Evolutionary conservation across 2,888 invertebrate genomes (phyloP), one percentile per base, ranked within the genome.

Genomic region (Koerneria pararmatus): DNA sequence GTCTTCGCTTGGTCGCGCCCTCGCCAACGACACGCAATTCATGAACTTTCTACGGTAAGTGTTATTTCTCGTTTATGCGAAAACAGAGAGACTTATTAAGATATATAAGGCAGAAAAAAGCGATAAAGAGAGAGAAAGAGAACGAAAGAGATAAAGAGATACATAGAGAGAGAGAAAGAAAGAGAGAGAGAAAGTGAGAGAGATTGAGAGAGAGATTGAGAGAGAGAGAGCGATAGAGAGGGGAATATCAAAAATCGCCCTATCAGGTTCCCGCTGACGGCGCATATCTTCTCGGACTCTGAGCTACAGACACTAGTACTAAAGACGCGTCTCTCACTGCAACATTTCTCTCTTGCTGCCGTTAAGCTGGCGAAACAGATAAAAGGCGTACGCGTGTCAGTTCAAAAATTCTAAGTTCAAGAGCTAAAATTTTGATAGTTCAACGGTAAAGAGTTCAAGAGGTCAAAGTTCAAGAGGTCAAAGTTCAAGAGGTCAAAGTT

Each of bases 301-400:
- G 74, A 76, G 61, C 65, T 80, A 37, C 80, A 80, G n/a, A 75
- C 79, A 48, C 67, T 81, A 2, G 80, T 81, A 6, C 61, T 81
- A 27, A 82, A 79, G 70, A 81, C 81, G 22, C 75, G 81, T 24
- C 73, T 81, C 15, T 68, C 81, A 8, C 73, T 81, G 15, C 81
- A 81, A 65, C 80, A 81, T 54, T 81, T 81, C 60, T 76, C 81
- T 11, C 60, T 81, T 48, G 81, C 81, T 24, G 74, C 80, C 48
- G 78, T 81, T 53, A 78, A 79, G 58, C 53, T 82, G 51, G 71
- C 70, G 57, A 62, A 68, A 46, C 77, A 75, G 62, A 57, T 80
- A 31, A 71, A 79, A n/a, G 54, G 54, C 27, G 69, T 69, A 11
- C 24, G 27, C 46, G 49, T 32, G 67, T 67, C 31, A 57, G 67